Conservation (phyloP, 2,888 invertebrate genomes). For the Parnassius orleans region DNA sequence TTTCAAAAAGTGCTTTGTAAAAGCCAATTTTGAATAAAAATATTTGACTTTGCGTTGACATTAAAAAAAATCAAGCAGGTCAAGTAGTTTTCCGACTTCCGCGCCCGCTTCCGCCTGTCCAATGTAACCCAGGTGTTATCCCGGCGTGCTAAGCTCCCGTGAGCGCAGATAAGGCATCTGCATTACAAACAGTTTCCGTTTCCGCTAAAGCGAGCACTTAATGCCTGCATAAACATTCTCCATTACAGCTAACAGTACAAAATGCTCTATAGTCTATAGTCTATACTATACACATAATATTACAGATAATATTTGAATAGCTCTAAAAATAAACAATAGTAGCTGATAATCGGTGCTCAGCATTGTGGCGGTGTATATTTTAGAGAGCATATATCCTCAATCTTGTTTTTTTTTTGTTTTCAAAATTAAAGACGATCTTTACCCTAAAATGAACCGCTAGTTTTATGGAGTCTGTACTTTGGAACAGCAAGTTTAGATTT, state of each 20-base stretch:
- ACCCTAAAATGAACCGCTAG: no score
- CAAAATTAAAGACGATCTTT: no score
- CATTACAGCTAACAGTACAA: slow-evolving; percentile 5
- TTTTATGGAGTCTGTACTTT: no score
- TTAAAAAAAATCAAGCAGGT: no score
- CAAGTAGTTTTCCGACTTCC: neutral
- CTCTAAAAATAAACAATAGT: neutral
- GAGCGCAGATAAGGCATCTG: slow-evolving; percentile 33
- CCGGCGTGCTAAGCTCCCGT: slow-evolving; percentile 8
- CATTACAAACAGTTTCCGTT: slow-evolving; percentile 38
- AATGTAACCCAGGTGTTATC: neutral
- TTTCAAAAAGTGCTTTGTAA: no score
- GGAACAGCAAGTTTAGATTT: no score
- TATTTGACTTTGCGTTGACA: no score
- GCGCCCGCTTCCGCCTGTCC: slow-evolving; percentile 4
- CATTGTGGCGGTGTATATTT: neutral
- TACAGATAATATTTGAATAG: neutral
- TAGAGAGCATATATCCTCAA: no score
- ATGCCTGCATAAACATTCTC: slow-evolving; percentile 27
- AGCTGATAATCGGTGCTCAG: neutral
- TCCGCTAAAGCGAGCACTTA: slow-evolving; percentile 32
- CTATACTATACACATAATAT: neutral
- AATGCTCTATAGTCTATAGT: no score
- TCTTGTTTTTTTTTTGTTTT: no score
- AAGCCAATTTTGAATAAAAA: no score